A percentile compares a stretch with the other conserved stretches of the same genome.
These are phyloP conservation scores for Trichacis sp. DNA, from an alignment of 2,888 invertebrate genomes.

Conservation along the genomic window DNA sequence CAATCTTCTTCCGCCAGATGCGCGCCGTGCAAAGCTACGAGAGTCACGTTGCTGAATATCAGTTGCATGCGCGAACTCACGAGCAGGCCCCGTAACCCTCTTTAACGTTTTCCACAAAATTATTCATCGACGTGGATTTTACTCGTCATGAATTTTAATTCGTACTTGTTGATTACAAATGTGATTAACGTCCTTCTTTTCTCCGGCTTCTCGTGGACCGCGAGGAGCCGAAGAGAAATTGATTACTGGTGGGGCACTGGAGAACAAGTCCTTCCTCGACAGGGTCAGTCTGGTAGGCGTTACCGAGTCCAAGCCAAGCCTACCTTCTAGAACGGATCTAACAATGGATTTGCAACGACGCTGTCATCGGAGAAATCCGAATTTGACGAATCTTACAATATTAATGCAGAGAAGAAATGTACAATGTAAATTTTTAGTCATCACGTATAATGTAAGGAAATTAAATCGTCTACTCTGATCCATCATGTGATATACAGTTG, in stretches of 20 bases:
- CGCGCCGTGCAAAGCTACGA: slow-evolving; percentile 32
- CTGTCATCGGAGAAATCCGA: slow-evolving; percentile 41
- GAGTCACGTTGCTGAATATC: slow-evolving; percentile 38
- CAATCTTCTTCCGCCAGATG: slow-evolving; percentile 39
- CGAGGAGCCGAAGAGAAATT: slow-evolving; percentile 31
- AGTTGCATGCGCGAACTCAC: slow-evolving; percentile 10
- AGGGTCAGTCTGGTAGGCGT: slow-evolving; percentile 64
- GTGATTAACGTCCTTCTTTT: slow-evolving; percentile 31
- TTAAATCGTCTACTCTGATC: too few species aligned
- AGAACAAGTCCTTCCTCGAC: slow-evolving; percentile 49
- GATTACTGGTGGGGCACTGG: slow-evolving; percentile 55
- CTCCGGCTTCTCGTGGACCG: slow-evolving; percentile 19
- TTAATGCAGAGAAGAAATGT: too few species aligned
- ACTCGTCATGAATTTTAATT: slow-evolving; percentile 1
- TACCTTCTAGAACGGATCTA: slow-evolving; percentile 52
- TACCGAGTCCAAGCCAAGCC: slow-evolving; percentile 61
- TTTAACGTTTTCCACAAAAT: too few species aligned
- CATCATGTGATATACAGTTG: too few species aligned
- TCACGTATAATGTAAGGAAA: too few species aligned
- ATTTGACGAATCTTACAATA: too few species aligned
- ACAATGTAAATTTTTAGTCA: too few species aligned
- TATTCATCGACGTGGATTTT: too few species aligned
- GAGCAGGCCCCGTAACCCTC: too few species aligned
- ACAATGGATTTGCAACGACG: slow-evolving; percentile 61
- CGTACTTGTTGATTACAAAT: neutral